phyloP scores from a whole-genome alignment of 2,888 invertebrate species.

The Amblyjoppa proteus region DNA sequence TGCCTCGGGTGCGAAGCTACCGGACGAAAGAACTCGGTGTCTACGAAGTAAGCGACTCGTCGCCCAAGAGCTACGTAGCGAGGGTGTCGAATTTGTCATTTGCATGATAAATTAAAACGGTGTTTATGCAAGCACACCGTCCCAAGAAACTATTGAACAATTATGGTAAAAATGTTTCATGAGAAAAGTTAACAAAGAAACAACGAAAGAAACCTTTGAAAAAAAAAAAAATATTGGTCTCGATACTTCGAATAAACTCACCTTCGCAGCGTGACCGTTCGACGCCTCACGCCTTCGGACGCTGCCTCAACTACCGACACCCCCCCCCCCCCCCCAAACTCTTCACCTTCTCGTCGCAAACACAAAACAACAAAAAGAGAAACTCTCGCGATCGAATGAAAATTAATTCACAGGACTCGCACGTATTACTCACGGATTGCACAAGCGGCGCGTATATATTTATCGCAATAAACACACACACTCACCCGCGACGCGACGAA shows the following conservation, averaged over 20 bases:
- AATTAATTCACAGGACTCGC: conserved; percentile 37
- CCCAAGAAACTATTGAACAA: background rate
- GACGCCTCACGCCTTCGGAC: conserved; percentile 10
- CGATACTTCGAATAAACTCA: conserved; percentile 25
- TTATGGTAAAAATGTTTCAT: background rate
- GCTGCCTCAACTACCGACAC: conserved; percentile 15
- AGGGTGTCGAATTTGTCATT: background rate
- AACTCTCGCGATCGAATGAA: background rate
- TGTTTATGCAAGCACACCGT: no score
- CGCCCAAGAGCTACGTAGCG: background rate
- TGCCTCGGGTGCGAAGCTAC: conserved; percentile 27
- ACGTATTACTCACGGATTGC: conserved; percentile 5
- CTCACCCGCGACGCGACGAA: conserved; percentile 35
- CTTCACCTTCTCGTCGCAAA: conserved; percentile 23
- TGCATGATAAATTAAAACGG: background rate
- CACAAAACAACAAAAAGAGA: conserved; percentile 8
- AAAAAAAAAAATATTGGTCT: background rate
- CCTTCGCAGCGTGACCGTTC: conserved; percentile 45
- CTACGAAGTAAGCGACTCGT: background rate
- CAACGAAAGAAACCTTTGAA: background rate
- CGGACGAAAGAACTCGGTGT: background rate
- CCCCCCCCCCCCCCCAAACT: conserved; percentile 41
- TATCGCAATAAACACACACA: conserved; percentile 45
- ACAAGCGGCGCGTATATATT: conserved; percentile 1
- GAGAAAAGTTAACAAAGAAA: background rate